Evolutionary conservation across 2,888 invertebrate genomes (phyloP).

Genomic region (Ryuthela nishihirai): DNA sequence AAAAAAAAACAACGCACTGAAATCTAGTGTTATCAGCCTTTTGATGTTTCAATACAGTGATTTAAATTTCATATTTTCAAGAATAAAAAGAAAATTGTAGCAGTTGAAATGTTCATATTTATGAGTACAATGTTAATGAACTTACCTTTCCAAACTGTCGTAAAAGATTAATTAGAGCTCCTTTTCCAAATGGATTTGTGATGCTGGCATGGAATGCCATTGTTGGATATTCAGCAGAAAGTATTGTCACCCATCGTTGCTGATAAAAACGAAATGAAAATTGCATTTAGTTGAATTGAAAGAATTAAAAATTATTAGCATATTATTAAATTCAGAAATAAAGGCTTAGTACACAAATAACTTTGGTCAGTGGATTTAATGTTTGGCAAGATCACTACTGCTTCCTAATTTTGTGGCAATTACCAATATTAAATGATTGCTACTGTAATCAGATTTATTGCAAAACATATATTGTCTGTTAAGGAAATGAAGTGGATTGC

Average conservation of each 20-base stretch:
- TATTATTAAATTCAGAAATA: neutral
- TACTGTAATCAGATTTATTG: neutral
- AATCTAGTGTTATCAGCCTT: too few species aligned
- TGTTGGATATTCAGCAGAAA: slow-evolving; percentile 94
- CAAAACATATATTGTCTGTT: too few species aligned
- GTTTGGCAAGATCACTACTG: neutral
- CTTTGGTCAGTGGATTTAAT: neutral
- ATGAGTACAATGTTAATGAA: too few species aligned
- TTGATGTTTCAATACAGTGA: too few species aligned
- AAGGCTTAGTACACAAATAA: neutral
- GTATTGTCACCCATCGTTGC: slow-evolving; percentile 91
- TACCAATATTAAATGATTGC: slow-evolving; percentile 8
- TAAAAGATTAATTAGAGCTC: slow-evolving; percentile 89
- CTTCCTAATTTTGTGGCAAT: neutral
- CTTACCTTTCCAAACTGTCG: slow-evolving; percentile 80
- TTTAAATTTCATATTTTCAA: too few species aligned
- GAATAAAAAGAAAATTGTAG: too few species aligned
- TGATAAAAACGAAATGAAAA: slow-evolving; percentile 44
- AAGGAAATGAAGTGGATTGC: too few species aligned
- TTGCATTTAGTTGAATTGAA: neutral
- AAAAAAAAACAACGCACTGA: too few species aligned
- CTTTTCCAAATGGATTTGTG: slow-evolving; percentile 97
- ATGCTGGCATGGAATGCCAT: slow-evolving; percentile 98
- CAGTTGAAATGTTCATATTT: too few species aligned
- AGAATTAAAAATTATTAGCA: neutral